phyloP scores from a whole-genome alignment of 2,888 invertebrate genomes.

The Deilephila porcellus region DNA sequence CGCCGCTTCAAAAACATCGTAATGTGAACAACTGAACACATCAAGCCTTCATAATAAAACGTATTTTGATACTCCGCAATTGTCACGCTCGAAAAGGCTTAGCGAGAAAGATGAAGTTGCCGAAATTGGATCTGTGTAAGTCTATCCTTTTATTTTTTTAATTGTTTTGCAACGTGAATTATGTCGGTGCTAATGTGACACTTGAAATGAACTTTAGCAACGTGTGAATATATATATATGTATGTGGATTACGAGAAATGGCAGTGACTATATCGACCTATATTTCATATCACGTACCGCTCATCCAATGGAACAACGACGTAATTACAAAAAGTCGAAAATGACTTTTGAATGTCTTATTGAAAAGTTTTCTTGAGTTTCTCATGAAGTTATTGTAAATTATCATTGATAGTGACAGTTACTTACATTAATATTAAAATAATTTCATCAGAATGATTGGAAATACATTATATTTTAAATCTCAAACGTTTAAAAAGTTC shows the following conservation, averaged over 20 bases:
- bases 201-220: neutral
- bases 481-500: no score
- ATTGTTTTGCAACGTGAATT: constrained; percentile 5
- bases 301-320: no score
- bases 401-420: no score
- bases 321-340: no score
- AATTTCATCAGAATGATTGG: no score
- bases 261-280: no score
- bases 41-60: constrained; percentile 48
- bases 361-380: no score
- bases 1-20: constrained; percentile 48
- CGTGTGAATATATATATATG: neutral
- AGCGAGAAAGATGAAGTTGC: constrained; percentile 67
- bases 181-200: neutral
- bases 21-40: constrained; percentile 44
- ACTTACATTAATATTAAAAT: no score
- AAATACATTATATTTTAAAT: no score
- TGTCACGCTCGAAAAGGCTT: constrained; percentile 40
- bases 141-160: constrained; percentile 40
- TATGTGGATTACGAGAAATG: neutral
- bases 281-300: no score
- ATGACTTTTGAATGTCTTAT: no score
- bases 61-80: constrained; percentile 48
- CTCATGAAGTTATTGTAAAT: no score
- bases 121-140: constrained; percentile 73